Evolutionary conservation across 1,140 invertebrate genomes (phyloP), one percentile per base, ranked within the genome.

Genomic region (Brachionus paranguensis): DNA sequence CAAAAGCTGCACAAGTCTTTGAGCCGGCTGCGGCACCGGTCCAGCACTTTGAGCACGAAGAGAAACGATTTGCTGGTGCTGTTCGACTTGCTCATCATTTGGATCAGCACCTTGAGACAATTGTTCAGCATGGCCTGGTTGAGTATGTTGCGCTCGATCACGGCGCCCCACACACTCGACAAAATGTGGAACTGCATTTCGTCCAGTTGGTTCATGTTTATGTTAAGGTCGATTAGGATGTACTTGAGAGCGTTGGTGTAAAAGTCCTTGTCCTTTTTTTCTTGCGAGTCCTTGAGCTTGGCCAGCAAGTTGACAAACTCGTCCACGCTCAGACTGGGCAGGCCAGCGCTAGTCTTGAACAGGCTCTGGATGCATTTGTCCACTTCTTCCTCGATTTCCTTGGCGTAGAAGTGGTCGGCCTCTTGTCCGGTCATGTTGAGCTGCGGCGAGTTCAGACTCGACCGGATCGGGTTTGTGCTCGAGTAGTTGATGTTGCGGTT

Each of bases 281-380:
- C 93, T 0, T 91, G 91, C 0, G 96, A 97, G 84, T 98, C 95
- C 89, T 97, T 95, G 89, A 98, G 98, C 83, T 94, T 93, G 87
- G 97, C 97, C 29, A 99, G 89, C 93, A 98, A 96, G 65, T 96
- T 95, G 1, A 91, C 86, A 24, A 90, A 88, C 33, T 89, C 87
- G 70, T 89, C 89, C 45, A 90, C 96, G 0, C 95, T 94, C 53
- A 97, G 90, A 1, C 94, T 95, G 0, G 95, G 94, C 90, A 96
- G 94, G 0, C 95, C 95, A 6, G 95, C 95, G 91, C 97, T 95
- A 90, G 97, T 76, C 29, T 81, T 98, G 90, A 98, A 99, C 86
- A 99, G 98, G 84, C 95, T 92, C 88, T 98, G 96, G 88, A 99
- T 99, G 87, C 98, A 98, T 50, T 95, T 94, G 88, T 98, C 98